Evolutionary conservation across 2,797 vertebrate species (phyloP), one percentile per base, ranked within the genome.

Genomic region (Apogon hyalosoma): DNA sequence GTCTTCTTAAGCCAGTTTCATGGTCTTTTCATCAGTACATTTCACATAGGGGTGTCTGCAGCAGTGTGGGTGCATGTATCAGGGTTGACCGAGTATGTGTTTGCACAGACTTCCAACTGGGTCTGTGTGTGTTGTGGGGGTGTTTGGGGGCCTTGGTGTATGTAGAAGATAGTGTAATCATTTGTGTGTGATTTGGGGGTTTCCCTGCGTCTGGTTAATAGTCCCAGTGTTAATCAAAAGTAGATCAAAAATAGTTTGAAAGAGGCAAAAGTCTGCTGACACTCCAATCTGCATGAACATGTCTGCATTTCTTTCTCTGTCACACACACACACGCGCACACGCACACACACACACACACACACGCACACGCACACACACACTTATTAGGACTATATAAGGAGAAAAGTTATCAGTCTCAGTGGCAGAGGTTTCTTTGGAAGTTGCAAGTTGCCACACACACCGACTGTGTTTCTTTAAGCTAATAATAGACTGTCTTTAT

Each of bases 361-460:
- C 8, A n/a, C 19, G 21, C 54, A 33, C 58, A 38, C 28, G 31
- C 58, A 64, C 63, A 63, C 57, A 58, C 36, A 53, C 69, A 59
- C 63, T 39, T 41, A 59, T 79, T 73, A 88, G 59, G 49, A 64
- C 65, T 69, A 73, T 63, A 76, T 82, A 88, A 82, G 90, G 80
- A 88, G 71, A 77, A 82, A 80, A 69, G 75, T 70, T 83, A 86
- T 89, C 85, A 84, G 76, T 78, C 82, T 83, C 70, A n/a, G 16
- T 73, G 75, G 75, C 53, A 61, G 66, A 58, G 49, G 28, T 86
- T 84, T 77, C 78, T 79, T 71, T 64, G 75, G 76, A 83, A 82
- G 71, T 47, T 58, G n/a, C 39, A 36, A 48, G 61, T 65, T 68
- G 54, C 15, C 52, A 36, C 39, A 31, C 36, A 33, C 42, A 57